Evolutionary conservation across 2,888 invertebrate species (phyloP), one percentile per base, ranked within the genome.

Genomic region (Chaetoderma sp.): DNA sequence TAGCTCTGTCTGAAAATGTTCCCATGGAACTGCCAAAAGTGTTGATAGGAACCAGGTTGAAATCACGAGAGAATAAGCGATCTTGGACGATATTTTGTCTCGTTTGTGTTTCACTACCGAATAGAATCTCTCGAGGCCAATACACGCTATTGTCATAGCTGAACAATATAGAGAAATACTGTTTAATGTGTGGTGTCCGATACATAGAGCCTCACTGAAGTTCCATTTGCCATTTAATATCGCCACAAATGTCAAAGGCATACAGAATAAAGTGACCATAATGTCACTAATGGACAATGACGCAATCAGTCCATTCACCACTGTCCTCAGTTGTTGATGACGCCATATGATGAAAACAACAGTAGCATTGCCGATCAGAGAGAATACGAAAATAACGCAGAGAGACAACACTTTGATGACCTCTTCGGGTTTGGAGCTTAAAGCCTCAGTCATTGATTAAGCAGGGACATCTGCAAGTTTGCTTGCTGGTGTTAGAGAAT

Each of bases 251-350:
- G 36, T 33, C 28, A 60, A 30, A 1, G 60, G 60, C 60, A 60
- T 60, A 16, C 30, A 60, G n/a, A 60, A 32, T 23, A 21, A 21
- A 4, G 60, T 49, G 1, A 32, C 49, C 21, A 60, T 4, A 1
- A 60, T 25, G 27, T 60, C 60, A 25, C 60, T 60, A 32, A 42
- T 21, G 21, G 60, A 60, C 6, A 60, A 23, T 13, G 60, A 60
- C 10, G 18, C 30, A 2, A 60, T 39, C 18, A 60, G 28, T 13
- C 23, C 60, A 49, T 60, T 60, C 8, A 45, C 23, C 21, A 60
- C 50, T 4, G 47, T 60, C 23, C 60, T 6, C 60, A 60, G 47
- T 30, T 47, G 60, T 32, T 42, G 33, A 32, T 60, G 18, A n/a
- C 27, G n/a, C 16, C 23, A 5, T 13, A 60, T 32, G 27, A 49